phyloP scores from a whole-genome alignment of 2,797 vertebrate species.

The Onychomys torridus region DNA sequence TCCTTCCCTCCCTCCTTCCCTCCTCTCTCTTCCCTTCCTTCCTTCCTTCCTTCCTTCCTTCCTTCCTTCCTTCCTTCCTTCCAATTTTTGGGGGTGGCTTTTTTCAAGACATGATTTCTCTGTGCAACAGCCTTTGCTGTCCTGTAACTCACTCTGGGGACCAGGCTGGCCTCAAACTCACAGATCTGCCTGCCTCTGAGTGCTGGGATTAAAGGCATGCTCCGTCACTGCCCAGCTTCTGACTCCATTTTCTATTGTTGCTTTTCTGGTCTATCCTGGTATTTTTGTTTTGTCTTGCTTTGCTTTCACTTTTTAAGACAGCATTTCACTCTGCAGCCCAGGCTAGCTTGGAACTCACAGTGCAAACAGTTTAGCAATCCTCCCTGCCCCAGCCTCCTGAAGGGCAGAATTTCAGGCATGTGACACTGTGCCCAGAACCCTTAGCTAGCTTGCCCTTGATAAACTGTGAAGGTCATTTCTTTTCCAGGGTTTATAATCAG shows the following conservation, averaged over 20 bases:
- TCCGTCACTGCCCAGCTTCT: neutral
- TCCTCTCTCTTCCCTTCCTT: too few relatives aligned
- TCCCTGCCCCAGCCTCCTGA: neutral
- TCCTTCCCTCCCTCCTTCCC: too few relatives aligned
- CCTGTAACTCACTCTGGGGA: neutral
- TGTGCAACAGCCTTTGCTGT: neutral
- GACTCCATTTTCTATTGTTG: neutral
- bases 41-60: neutral
- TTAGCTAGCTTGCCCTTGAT: constrained; percentile 1
- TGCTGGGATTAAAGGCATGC: neutral
- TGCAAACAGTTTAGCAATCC: neutral
- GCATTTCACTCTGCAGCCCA: neutral
- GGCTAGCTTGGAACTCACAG: neutral
- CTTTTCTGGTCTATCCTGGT: neutral
- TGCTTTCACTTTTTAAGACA: neutral
- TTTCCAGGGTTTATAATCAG: constrained; percentile 7
- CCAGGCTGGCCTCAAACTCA: neutral
- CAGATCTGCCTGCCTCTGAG: neutral
- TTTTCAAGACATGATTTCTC: neutral
- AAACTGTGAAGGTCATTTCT: constrained; percentile 76
- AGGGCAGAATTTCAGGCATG: neutral
- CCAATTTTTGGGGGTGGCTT: neutral
- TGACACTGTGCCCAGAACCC: neutral
- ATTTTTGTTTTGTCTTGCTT: neutral
- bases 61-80: too few relatives aligned